A percentile compares a stretch with the other conserved stretches of the same genome.
phyloP scores from a whole-genome alignment of 1,140 invertebrate genomes.

The Cydia pomonella region DNA sequence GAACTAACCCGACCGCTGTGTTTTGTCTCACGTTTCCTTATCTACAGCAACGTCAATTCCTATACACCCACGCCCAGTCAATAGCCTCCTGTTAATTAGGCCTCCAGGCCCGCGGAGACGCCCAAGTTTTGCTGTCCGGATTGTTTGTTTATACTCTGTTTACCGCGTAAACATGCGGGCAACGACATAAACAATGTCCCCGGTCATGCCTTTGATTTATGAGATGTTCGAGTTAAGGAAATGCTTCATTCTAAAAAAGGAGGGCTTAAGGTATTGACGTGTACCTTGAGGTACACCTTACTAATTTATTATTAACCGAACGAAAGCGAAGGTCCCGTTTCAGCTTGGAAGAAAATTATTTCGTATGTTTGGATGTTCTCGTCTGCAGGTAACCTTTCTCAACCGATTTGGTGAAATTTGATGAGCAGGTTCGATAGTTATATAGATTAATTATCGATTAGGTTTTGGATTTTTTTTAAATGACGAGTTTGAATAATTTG shows the following conservation, averaged over 20 bases:
- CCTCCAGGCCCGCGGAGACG: background rate
- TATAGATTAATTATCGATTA: no score
- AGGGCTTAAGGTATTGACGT: no score
- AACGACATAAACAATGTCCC: background rate
- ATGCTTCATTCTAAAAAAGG: background rate
- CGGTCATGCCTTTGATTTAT: conserved; percentile 15
- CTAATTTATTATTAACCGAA: no score
- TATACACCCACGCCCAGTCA: conserved; percentile 2
- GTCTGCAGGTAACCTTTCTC: no score
- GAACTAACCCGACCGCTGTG: background rate
- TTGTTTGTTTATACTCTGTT: conserved; percentile 24
- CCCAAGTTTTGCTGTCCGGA: conserved; percentile 1
- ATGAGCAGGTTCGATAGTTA: no score
- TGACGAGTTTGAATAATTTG: no score
- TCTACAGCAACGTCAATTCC: background rate
- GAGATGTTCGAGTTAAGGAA: background rate
- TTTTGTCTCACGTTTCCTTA: conserved; percentile 1
- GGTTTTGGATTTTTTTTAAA: no score
- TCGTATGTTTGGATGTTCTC: no score
- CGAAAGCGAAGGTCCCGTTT: no score
- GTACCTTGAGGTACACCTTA: background rate
- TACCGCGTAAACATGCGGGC: conserved; percentile 22
- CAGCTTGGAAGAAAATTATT: no score
- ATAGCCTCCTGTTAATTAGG: conserved; percentile 15
- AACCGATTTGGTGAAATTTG: no score